Evolutionary conservation across 1,140 invertebrate species (phyloP).

Genomic region (Halotydeus destructor): DNA sequence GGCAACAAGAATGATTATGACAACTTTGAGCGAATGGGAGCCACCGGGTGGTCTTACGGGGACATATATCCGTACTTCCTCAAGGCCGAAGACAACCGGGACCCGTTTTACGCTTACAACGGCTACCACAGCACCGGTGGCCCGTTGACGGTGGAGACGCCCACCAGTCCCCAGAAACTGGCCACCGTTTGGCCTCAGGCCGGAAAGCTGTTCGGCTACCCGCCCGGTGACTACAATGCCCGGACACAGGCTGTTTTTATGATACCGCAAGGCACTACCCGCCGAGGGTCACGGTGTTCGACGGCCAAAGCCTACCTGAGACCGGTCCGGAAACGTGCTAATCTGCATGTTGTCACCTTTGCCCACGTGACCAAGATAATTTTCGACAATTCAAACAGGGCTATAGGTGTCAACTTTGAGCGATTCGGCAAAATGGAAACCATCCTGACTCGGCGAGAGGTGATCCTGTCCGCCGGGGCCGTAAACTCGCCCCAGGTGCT

Average conservation of each 20-base stretch:
- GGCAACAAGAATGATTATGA: conserved; percentile 87
- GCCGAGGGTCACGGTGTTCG: conserved; percentile 71
- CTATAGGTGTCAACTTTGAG: conserved; percentile 49
- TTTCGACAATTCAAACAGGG: conserved; percentile 31
- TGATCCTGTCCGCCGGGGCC: conserved; percentile 54
- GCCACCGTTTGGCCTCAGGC: conserved; percentile 42
- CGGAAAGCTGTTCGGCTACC: conserved; percentile 45
- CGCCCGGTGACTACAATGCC: conserved; percentile 57
- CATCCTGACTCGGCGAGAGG: conserved; percentile 36
- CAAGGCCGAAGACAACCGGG: conserved; percentile 54
- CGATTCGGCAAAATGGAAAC: conserved; percentile 34
- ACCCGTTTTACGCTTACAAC: conserved; percentile 48
- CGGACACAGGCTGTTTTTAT: conserved; percentile 42
- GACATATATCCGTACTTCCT: conserved; percentile 70
- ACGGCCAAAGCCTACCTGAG: conserved; percentile 71
- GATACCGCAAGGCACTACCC: conserved; percentile 53
- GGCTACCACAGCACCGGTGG: conserved; percentile 17
- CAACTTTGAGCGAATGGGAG: conserved; percentile 65
- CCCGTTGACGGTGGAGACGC: conserved; percentile 17
- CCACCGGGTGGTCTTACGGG: conserved; percentile 72
- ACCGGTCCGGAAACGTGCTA: conserved; percentile 52
- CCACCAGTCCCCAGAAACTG: conserved; percentile 22
- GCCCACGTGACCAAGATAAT: conserved; percentile 51
- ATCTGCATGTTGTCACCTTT: conserved; percentile 65
- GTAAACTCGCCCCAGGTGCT: conserved; percentile 25